These are phyloP conservation scores for Montipora cactus DNA, from an alignment of 64 coral and sea anemone species.

Conservation along the genomic window DNA sequence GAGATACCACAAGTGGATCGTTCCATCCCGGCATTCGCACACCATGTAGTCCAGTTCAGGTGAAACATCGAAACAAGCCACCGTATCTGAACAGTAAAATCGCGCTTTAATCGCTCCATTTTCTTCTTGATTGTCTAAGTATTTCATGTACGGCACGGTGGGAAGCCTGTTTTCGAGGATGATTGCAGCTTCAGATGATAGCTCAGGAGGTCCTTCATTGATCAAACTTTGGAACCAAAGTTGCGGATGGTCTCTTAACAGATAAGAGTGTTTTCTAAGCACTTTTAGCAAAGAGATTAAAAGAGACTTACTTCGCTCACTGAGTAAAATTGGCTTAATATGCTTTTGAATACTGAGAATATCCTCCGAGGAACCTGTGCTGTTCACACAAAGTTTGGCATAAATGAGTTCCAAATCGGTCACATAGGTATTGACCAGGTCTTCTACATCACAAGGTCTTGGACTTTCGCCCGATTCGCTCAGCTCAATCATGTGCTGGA, in stretches of 20 bases:
- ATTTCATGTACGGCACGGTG: background rate
- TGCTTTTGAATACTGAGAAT: background rate
- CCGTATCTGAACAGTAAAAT: no score
- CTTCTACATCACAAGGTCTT: no score
- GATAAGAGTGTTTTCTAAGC: background rate
- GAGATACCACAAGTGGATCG: no score
- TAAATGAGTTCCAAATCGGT: constrained; percentile 2
- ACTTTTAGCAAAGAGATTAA: background rate
- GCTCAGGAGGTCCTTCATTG: background rate
- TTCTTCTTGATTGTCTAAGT: background rate
- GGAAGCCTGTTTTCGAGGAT: background rate
- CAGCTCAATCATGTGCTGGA: constrained; percentile 16
- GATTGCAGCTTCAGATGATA: background rate
- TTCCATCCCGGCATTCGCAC: no score
- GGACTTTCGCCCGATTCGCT: no score
- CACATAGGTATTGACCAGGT: background rate
- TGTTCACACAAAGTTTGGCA: constrained; percentile 18
- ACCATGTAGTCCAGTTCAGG: no score
- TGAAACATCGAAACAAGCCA: no score
- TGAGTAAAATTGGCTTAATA: background rate
- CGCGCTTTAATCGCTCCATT: background rate
- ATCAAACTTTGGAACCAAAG: background rate
- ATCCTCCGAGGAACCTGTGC: background rate
- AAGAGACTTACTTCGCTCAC: background rate
- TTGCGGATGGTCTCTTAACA: background rate